phyloP scores from a whole-genome alignment of 2,888 invertebrate genomes.

The Aphidoletes aphidimyza region DNA sequence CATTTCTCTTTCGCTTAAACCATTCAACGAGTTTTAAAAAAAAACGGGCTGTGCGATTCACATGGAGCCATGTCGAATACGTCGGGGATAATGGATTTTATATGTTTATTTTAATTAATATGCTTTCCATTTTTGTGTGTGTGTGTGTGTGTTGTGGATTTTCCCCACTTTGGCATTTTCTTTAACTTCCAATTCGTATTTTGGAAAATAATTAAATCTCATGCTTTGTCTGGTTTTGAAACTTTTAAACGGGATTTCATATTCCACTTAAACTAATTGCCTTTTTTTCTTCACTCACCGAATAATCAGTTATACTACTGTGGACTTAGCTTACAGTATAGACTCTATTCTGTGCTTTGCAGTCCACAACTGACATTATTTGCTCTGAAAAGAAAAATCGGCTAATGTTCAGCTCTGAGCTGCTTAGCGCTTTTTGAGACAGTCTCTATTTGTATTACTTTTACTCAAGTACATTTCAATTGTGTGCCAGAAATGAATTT shows the following conservation, averaged over 20 bases:
- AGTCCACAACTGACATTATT: too few relatives aligned
- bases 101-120: slow-evolving; percentile 33
- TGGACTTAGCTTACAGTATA: not conserved
- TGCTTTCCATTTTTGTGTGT: not conserved
- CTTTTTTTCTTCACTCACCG: not conserved
- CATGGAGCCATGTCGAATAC: not conserved
- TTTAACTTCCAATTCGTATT: not conserved
- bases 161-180: not conserved
- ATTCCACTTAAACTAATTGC: slow-evolving; percentile 7
- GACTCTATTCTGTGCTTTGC: too few relatives aligned
- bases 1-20: not conserved
- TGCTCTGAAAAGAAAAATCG: too few relatives aligned
- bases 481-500: too few relatives aligned
- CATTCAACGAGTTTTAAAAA: too few relatives aligned
- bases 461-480: too few relatives aligned
- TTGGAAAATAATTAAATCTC: not conserved
- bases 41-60: not conserved
- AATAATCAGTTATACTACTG: not conserved
- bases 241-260: slow-evolving; percentile 11
- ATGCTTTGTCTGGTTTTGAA: not conserved
- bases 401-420: too few relatives aligned
- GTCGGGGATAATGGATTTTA: not conserved
- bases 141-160: too few relatives aligned
- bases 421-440: too few relatives aligned
- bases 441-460: too few relatives aligned